Conservation (phyloP, 2,113 vertebrate genomes). For the Buteo buteo region DNA sequence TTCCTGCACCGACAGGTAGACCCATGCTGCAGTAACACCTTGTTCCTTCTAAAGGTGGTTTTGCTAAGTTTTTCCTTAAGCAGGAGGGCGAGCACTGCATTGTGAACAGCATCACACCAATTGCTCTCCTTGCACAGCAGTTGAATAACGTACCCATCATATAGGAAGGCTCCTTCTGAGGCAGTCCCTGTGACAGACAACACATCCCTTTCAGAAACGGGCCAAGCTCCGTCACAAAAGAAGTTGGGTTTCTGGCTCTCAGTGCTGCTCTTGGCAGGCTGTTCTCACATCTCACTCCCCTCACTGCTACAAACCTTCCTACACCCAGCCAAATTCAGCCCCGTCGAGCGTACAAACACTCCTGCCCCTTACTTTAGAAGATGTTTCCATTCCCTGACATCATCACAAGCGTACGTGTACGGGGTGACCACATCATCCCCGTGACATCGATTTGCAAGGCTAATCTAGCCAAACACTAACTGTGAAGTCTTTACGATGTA, state of each 20-base stretch:
- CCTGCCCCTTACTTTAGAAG: background rate
- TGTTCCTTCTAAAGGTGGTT: background rate
- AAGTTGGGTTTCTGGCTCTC: background rate
- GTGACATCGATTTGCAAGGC: background rate
- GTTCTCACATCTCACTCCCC: background rate
- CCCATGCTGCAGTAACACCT: rapidly evolving
- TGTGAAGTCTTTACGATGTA: background rate
- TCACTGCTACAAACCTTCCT: background rate
- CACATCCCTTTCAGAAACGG: background rate
- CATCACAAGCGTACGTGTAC: rapidly evolving
- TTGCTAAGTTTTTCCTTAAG: background rate
- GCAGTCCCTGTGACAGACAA: background rate
- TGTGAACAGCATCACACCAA: background rate
- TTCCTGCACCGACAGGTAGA: background rate
- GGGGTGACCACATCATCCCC: background rate
- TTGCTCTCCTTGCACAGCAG: background rate
- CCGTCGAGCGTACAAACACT: rapidly evolving
- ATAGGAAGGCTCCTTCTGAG: background rate
- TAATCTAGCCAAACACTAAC: background rate
- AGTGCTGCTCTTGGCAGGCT: background rate
- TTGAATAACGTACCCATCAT: background rate
- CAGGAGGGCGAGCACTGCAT: background rate
- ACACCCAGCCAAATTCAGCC: background rate
- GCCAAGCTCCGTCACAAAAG: background rate
- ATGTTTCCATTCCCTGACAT: rapidly evolving